Evolutionary conservation across 2,888 invertebrate genomes (phyloP), one percentile per base, ranked within the genome.

Genomic region (Cephus runcator): DNA sequence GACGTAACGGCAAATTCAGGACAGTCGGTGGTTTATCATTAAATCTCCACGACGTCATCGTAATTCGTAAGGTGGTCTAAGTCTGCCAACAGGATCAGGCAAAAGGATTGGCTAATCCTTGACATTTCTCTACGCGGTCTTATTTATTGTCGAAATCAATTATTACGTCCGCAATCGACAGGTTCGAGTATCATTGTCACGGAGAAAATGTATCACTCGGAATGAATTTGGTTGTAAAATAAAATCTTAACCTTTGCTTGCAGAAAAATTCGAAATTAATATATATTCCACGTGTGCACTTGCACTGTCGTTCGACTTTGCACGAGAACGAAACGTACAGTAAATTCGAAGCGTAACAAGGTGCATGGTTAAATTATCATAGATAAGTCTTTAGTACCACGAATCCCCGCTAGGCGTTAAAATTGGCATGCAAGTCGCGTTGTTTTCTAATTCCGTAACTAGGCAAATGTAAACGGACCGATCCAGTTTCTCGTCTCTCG

Each of bases 381-480:
- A 6, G 23, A 56, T 56, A 23, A 9, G 9, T 15, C 2, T 23
- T 6, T 56, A 56, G 40, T 56, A 56, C 40, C 40, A 23, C 6
- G 40, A 9, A 40, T 40, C 23, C 40, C 15, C 23, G 40, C 23
- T 40, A 40, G 23, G 9, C 40, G 23, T 56, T 56, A 23, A 56
- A 56, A 56, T 56, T 56, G 40, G 23, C 40, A 23, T 9, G 40
- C 0, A 9, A 23, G 40, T 56, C 9, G 15, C 31, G 71, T 33
- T 71, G 71, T 71, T 71, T 75, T 77, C 69, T 69, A 75, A 77
- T 75, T 77, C 77, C 35, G 35, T 77, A 77, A 77, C 69, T 74
- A 75, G 74, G 74, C 77, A 31, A 74, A 77, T 74, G 35, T 75
- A 75, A 73, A 77, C 74, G 35, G 23, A 11, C 69, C 69, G 77